phyloP scores from a whole-genome alignment of 1,140 invertebrate genomes.

The Zaprionus ghesquierei region DNA sequence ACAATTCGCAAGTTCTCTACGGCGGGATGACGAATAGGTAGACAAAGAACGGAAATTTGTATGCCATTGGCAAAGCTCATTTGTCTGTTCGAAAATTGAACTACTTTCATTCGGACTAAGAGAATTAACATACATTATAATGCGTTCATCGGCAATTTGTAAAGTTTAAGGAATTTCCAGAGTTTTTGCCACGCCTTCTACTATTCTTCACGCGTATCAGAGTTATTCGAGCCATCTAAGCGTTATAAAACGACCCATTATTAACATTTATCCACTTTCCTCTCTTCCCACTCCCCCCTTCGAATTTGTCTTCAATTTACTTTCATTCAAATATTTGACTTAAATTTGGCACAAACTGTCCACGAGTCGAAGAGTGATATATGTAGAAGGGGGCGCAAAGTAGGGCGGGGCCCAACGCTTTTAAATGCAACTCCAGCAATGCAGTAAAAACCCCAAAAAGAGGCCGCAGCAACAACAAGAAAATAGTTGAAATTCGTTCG shows the following conservation, averaged over 20 bases:
- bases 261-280: slow-evolving; percentile 66
- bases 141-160: not conserved
- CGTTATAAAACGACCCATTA: slow-evolving; percentile 47
- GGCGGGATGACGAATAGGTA: not conserved
- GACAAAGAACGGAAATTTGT: slow-evolving; percentile 57
- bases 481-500: slow-evolving; percentile 70
- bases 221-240: not conserved
- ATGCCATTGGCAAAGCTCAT: slow-evolving; percentile 63
- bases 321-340: slow-evolving; percentile 73
- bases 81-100: slow-evolving; percentile 62
- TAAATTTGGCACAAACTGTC: slow-evolving; percentile 33
- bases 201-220: not conserved
- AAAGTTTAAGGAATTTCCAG: not conserved
- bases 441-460: slow-evolving; percentile 22
- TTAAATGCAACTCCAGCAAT: slow-evolving; percentile 72
- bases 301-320: slow-evolving; percentile 18
- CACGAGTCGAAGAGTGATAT: not conserved
- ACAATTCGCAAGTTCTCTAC: slow-evolving; percentile 55
- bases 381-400: not conserved
- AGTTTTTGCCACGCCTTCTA: not conserved
- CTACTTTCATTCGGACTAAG: slow-evolving; percentile 62
- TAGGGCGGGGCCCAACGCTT: slow-evolving; percentile 3
- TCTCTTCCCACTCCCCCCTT: not conserved
- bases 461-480: slow-evolving; percentile 17
- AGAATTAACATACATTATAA: slow-evolving; percentile 57